Conservation (phyloP, 2,113 vertebrate genomes). For the Sinocyclocheilus maitianheensis region DNA sequence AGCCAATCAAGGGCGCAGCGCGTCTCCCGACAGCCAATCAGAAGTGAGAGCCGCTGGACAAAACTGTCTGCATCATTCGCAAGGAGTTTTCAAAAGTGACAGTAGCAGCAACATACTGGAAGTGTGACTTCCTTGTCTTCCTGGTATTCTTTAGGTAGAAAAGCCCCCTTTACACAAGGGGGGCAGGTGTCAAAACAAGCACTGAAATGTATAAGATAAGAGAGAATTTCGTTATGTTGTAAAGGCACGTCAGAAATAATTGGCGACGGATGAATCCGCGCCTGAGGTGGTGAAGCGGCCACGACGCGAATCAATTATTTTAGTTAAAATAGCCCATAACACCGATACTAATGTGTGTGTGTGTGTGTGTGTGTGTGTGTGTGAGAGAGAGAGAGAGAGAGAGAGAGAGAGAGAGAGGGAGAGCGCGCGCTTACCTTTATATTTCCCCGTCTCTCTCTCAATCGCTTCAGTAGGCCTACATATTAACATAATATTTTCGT, state of each 20-base stretch:
- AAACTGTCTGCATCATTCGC: neutral
- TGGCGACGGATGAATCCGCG: neutral
- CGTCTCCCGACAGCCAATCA: slow-evolving; percentile 51
- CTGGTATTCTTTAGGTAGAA: slow-evolving; percentile 44
- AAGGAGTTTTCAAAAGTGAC: neutral
- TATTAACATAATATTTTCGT: too few relatives aligned
- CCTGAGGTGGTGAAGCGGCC: neutral
- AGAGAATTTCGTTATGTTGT: neutral
- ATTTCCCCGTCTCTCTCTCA: too few relatives aligned
- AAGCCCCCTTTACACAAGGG: neutral
- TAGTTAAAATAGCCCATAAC: too few relatives aligned
- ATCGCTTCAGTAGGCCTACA: too few relatives aligned
- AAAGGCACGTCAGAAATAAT: neutral
- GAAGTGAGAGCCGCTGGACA: slow-evolving; percentile 21
- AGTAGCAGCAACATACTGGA: neutral
- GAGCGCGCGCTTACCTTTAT: neutral
- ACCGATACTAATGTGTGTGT: too few relatives aligned
- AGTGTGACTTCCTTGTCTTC: slow-evolving; percentile 21
- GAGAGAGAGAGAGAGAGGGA: too few relatives aligned
- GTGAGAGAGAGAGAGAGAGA: too few relatives aligned
- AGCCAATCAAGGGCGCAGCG: slow-evolving; percentile 53
- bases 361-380: too few relatives aligned
- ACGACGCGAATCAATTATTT: too few relatives aligned
- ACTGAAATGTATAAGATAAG: neutral
- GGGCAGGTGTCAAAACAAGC: neutral